Base-by-base conservation (phyloP, 2,797 vertebrate genomes). In the Acipenser transmontanus region DNA sequence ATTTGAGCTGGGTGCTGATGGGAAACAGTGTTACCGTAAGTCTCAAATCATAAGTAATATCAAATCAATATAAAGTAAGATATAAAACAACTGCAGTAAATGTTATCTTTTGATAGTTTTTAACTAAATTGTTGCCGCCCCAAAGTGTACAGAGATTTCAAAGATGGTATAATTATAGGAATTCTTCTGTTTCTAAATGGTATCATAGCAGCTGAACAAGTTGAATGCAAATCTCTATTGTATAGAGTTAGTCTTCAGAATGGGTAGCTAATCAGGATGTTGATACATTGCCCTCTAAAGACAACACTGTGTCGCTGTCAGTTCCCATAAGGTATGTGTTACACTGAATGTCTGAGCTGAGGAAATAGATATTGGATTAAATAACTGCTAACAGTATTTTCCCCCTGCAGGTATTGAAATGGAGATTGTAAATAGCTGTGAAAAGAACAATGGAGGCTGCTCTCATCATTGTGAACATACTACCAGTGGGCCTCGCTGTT, bases 391-490 rank as follows among this genome's bases (percentile, higher is more conserved):
- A 34, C 34, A 34, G 34, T 34, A 5, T 54, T 54, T 54, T 54
- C 52, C 52, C 83, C 63, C 70, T 20, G 61, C 72, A 96, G 93
- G 91, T 68, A 94, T 95, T 68, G 93, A 95, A 80, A 93, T 97
- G 92, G 94, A 97, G 76, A 93, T 98, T 2, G 81, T 97, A 11
- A 91, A 93, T 76, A 92, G 92, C 85, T 97, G 93, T 84, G 92
- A 89, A 84, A 84, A 88, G 65, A 82, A 87, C 81, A 98, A 95
- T 1, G 91, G 91, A 0, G 91, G 92, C n/a, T 97, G 93, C 76
- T 90, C 88, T 62, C 91, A 95, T 76, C 84, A 61, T 77, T 95
- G 92, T 62, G 82, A 93, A 59, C 92, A 88, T 81, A 87, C 84
- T 3, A 78, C 83, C 56, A 84, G 72, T 0, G 92, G 94, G 0